These are phyloP conservation scores for Kryptolebias marmoratus DNA, from an alignment of 2,113 vertebrate species.

Conservation along the genomic window DNA sequence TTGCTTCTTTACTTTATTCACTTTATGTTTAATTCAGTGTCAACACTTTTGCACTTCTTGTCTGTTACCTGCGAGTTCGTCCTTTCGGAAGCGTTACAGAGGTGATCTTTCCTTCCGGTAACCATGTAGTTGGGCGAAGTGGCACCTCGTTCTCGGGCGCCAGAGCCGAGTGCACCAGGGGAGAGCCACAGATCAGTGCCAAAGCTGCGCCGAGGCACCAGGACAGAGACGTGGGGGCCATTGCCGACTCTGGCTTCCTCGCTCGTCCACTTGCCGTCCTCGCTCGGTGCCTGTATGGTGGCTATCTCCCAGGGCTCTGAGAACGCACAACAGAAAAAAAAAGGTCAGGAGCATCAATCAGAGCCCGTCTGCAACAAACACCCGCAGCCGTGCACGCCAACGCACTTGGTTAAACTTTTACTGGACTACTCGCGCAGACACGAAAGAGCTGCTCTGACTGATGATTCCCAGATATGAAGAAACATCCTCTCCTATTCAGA, in stretches of 20 bases:
- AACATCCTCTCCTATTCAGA: conserved; percentile 77
- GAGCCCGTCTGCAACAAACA: conserved; percentile 5
- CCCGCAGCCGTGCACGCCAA: conserved; percentile 9
- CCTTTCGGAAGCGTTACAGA: conserved; percentile 84
- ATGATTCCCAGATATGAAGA: conserved; percentile 78
- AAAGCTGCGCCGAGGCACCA: conserved; percentile 64
- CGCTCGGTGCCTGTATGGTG: conserved; percentile 5
- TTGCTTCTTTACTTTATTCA: too few relatives aligned
- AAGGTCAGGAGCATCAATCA: conserved; percentile 63
- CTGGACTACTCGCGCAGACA: conserved; percentile 44
- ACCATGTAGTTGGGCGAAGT: conserved; percentile 77
- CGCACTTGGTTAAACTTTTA: conserved; percentile 27
- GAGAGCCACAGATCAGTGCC: conserved; percentile 55
- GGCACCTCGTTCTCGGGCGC: conserved; percentile 82
- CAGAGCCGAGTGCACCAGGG: conserved; percentile 51
- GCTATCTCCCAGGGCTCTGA: conserved; percentile 36
- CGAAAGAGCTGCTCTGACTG: conserved; percentile 62
- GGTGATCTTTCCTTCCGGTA: conserved; percentile 84
- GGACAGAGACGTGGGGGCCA: conserved; percentile 49
- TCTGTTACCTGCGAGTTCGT: conserved; percentile 83
- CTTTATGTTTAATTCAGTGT: too few relatives aligned
- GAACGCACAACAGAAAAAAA: conserved; percentile 26
- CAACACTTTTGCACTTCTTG: not conserved
- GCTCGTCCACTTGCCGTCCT: conserved; percentile 8
- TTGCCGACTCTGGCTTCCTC: conserved; percentile 15